These are phyloP conservation scores for Augochlora pura DNA, from an alignment of 1,140 invertebrate species.

Conservation along the genomic window DNA sequence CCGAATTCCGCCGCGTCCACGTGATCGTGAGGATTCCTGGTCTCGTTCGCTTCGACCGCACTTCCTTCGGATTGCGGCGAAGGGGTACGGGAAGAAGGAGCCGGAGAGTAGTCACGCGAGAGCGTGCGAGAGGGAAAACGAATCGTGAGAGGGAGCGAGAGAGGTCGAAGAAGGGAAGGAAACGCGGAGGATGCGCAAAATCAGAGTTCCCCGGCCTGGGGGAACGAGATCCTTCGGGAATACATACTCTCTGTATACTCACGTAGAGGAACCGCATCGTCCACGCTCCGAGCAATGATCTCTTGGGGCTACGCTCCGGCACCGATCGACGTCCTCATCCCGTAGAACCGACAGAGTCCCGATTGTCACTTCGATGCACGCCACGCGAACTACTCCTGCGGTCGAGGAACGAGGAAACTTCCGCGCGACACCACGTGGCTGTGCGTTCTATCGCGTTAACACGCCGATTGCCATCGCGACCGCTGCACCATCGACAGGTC, in stretches of 20 bases:
- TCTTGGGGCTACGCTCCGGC: no score
- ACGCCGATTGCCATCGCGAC: constrained; percentile 46
- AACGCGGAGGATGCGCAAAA: background rate
- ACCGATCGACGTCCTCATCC: no score
- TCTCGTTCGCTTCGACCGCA: background rate
- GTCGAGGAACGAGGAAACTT: no score
- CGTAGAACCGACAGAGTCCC: no score
- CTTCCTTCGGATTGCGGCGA: background rate
- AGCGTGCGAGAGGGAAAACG: background rate
- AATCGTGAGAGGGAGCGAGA: background rate
- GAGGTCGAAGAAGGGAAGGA: background rate
- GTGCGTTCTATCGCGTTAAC: constrained; percentile 18
- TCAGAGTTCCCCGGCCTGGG: background rate
- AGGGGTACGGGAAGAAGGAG: background rate
- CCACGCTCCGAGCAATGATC: background rate
- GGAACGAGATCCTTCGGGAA: background rate
- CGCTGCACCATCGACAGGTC: constrained; percentile 42
- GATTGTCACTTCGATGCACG: background rate
- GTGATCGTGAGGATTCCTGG: constrained; percentile 1
- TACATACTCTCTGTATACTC: constrained; percentile 9
- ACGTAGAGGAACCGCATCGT: background rate
- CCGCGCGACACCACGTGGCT: constrained; percentile 35
- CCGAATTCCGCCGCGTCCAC: constrained; percentile 36
- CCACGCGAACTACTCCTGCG: no score
- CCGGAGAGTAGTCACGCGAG: no score